Evolutionary conservation across 2,888 invertebrate genomes (phyloP), one percentile per base, ranked within the genome.

Genomic region (Abrostola tripartita): DNA sequence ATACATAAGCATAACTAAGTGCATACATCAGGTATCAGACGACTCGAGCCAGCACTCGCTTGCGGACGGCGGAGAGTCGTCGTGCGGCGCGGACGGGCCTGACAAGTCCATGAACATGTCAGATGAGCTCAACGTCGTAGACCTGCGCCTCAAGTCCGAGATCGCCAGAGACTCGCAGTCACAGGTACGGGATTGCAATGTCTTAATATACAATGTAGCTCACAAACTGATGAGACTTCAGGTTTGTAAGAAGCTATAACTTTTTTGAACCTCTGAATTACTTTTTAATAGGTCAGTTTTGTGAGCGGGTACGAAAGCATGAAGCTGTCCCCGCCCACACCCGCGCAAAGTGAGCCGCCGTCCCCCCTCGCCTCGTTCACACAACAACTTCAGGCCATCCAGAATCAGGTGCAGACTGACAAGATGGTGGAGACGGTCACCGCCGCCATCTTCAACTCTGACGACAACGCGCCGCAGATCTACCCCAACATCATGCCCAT

Each of bases 21-120:
- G 37, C 35, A 24, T 24, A 37, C n/a, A 5, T 12, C 56, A 97
- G 91, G 92, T 96, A 52, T 87, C 96, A 44, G 97, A 97, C 85
- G 97, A 97, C 70, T 96, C 95, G 76, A 97, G 97, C 82, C 96
- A 97, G 87, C 96, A 95, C 76, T 96, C 96, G 24, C 86, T 96
- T 65, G 81, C 81, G 41, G 94, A 93, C 38, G 87, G 84, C 74
- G 79, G 84, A 57, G 93, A 92, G 58, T 74, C 83, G 41, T 85
- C 91, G 55, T 86, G 89, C 80, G 87, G 87, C 51, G 82, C 87
- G 37, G 90, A 89, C 52, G 88, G 86, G 5, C 79, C 86, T 5
- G 72, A 78, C 47, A 83, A 87, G 59, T 70, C 71, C 44, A 83
- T 81, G 67, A 82, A 81, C 59, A 81, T 88, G 58, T 66, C 85